phyloP scores from a whole-genome alignment of 2,797 vertebrate species.

The Danio jaintianensis region DNA sequence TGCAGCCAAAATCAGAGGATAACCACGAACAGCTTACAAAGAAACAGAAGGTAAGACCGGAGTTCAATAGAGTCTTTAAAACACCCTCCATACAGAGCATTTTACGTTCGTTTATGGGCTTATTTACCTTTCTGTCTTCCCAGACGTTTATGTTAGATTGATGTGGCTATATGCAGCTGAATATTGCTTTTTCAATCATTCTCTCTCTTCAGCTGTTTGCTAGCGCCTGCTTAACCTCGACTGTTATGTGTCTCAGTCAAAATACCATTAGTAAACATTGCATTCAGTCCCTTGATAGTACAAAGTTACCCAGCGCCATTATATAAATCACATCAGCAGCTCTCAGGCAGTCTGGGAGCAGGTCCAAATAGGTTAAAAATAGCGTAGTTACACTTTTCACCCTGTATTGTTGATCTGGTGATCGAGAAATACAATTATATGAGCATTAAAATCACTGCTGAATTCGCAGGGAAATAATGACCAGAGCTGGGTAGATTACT shows the following conservation, averaged over 20 bases:
- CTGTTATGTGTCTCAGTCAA: constrained; percentile 16
- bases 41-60: constrained; percentile 86
- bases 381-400: constrained; percentile 39
- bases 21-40: constrained; percentile 88
- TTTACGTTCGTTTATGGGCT: not conserved
- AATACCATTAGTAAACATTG: constrained; percentile 34
- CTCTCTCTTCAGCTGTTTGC: constrained; percentile 3
- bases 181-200: constrained; percentile 28
- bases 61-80: constrained; percentile 21
- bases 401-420: not conserved
- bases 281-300: constrained; percentile 22
- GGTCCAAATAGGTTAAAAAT: constrained; percentile 35
- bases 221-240: not conserved
- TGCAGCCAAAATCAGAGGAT: constrained; percentile 77
- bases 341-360: constrained; percentile 9
- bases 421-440: not conserved
- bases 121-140: constrained; percentile 3
- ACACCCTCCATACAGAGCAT: not conserved
- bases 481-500: too few relatives aligned
- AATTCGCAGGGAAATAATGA: not conserved
- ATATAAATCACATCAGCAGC: constrained; percentile 35
- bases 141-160: constrained; percentile 25
- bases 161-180: not conserved
- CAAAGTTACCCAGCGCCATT: constrained; percentile 19
- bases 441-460: not conserved